Evolutionary conservation across 2,888 invertebrate species (phyloP), one percentile per base, ranked within the genome.

Genomic region (Drosophila birchii): DNA sequence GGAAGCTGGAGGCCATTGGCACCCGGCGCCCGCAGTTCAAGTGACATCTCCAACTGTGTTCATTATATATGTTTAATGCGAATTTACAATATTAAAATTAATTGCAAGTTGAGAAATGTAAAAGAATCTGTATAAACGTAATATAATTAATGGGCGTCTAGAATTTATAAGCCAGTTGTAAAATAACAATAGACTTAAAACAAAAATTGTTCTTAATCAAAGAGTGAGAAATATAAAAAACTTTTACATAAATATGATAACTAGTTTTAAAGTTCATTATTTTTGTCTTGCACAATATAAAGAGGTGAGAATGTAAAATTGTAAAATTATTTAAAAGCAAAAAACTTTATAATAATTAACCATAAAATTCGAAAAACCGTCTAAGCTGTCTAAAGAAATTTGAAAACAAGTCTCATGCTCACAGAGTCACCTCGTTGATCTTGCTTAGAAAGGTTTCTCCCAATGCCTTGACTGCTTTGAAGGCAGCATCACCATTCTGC

Each of bases 1-100:
- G 88, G 34, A 93, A 92, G 71, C 83, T 92, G 62, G 91, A 92
- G 45, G 90, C 92, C 4, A 92, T 92, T 51, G 86, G 86, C 23
- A 51, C 80, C 5, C 80, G 86, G 14, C 86, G 86, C 3, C 71
- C 83, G n/a, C 44, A 79, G 43, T 86, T 80, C 59, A 87, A 85
- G 71, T 85, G 73, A 84, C 29, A 55, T 56, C 68, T 29, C 54
- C 66, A 47, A 57, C 63, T 70, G 59, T 63, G 59, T 63, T 74
- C 78, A 43, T 84, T 84, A 58, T 85, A 63, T 70, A 72, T 74
- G 73, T 85, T 82, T 66, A 77, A 87, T 75, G 53, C 67, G 78
- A 88, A 78, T 88, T 88, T 88, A 80, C 62, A 45, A 78, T 77
- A 88, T 86, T 86, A 84, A 84, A 83, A 79, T 85, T 88, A 78